A percentile compares a stretch with the other conserved stretches of the same genome.
Conservation (phyloP, 2,888 invertebrate species). For the Vandiemenella viatica region DNA sequence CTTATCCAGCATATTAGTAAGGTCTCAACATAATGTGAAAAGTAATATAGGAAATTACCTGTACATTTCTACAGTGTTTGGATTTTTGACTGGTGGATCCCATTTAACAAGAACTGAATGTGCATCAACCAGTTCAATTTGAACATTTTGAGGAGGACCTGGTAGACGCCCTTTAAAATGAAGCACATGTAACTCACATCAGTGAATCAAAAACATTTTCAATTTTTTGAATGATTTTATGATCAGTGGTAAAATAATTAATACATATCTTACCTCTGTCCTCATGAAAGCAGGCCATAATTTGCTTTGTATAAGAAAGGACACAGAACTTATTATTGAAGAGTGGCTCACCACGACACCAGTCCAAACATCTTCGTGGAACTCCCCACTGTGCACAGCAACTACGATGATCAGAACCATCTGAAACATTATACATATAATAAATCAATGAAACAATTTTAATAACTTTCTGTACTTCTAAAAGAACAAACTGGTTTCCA, state of each 20-base stretch:
- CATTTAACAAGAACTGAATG: slow-evolving; percentile 49
- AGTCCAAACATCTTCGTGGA: slow-evolving; percentile 64
- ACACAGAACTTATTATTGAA: slow-evolving; percentile 49
- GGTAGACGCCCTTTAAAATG: slow-evolving; percentile 43
- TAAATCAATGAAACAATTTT: too few species aligned
- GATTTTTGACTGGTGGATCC: slow-evolving; percentile 70
- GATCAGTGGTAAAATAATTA: too few species aligned
- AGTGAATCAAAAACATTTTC: too few species aligned
- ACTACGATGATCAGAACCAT: slow-evolving; percentile 59
- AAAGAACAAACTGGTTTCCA: too few species aligned
- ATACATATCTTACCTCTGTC: slow-evolving; percentile 51
- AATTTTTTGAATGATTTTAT: too few species aligned
- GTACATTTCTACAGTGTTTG: slow-evolving; percentile 67
- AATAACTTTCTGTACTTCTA: neutral
- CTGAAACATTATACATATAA: slow-evolving; percentile 23
- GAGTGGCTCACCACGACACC: slow-evolving; percentile 66
- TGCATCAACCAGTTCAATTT: slow-evolving; percentile 38
- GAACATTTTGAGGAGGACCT: slow-evolving; percentile 59
- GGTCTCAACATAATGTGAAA: too few species aligned
- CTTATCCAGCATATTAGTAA: too few species aligned
- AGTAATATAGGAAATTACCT: too few species aligned
- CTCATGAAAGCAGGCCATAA: slow-evolving; percentile 69
- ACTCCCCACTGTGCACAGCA: slow-evolving; percentile 71
- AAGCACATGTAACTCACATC: too few species aligned
- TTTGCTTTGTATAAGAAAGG: slow-evolving; percentile 54